These are phyloP conservation scores for Maccullochella peelii DNA, from an alignment of 2,113 vertebrate genomes.

Conservation along the genomic window DNA sequence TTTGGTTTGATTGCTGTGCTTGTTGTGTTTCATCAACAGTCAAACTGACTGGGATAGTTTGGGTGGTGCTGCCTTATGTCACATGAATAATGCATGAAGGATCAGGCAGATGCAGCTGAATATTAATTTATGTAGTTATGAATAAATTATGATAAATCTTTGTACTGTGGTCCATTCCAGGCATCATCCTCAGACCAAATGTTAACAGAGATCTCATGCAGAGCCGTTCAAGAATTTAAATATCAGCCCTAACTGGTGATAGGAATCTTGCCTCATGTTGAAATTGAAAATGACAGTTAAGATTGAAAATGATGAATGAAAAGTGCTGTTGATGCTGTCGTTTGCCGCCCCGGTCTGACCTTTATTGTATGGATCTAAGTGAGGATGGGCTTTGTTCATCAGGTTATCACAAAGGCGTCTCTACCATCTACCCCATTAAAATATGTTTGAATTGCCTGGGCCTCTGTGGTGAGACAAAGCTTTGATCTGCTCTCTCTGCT, in stretches of 20 bases:
- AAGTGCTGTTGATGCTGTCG: conserved; percentile 26
- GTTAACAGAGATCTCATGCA: conserved; percentile 6
- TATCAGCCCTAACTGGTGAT: conserved; percentile 2
- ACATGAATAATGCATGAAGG: conserved; percentile 77
- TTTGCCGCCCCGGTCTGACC: conserved; percentile 38
- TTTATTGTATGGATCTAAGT: conserved; percentile 56
- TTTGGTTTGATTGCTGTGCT: conserved; percentile 33
- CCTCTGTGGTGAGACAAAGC: conserved; percentile 61
- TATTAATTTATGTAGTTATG: conserved; percentile 73
- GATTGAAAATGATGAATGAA: conserved; percentile 47
- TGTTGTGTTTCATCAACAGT: conserved; percentile 39
- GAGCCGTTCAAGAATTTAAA: not conserved
- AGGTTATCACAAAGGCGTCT: conserved; percentile 59
- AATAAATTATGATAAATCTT: conserved; percentile 70
- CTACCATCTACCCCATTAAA: conserved; percentile 72
- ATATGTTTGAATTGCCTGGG: conserved; percentile 76
- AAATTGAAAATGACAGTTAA: conserved; percentile 41
- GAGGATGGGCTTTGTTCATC: conserved; percentile 70
- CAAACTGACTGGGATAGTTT: conserved; percentile 8
- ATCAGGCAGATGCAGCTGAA: conserved; percentile 76
- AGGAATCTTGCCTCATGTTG: not conserved
- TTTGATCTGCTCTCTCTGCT: conserved; percentile 77
- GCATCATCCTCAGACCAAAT: conserved; percentile 39
- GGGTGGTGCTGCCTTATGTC: conserved; percentile 46
- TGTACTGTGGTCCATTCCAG: conserved; percentile 41